phyloP scores from a whole-genome alignment of 2,888 invertebrate genomes.

The Drosophila acutilabella region DNA sequence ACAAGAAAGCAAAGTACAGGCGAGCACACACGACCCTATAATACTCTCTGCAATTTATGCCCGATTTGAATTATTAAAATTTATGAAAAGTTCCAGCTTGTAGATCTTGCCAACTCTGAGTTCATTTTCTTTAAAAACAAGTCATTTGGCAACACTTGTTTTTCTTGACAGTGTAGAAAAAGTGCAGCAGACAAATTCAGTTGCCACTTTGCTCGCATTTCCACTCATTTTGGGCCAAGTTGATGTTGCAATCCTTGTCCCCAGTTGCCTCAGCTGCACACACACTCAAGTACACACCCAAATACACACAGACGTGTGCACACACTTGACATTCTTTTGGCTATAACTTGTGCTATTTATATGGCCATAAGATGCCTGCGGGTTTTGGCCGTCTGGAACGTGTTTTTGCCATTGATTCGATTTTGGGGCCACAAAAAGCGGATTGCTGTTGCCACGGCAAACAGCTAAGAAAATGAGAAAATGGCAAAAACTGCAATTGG shows the following conservation, averaged over 20 bases:
- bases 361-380: conserved; percentile 18
- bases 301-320: conserved; percentile 4
- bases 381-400: conserved; percentile 10
- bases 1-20: no score
- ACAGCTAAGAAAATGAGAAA: neutral
- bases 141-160: no score
- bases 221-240: conserved; percentile 18
- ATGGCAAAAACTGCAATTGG: conserved; percentile 4
- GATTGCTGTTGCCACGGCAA: conserved; percentile 11
- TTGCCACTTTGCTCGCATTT: conserved; percentile 9
- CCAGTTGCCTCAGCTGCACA: conserved; percentile 1
- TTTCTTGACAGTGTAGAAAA: neutral
- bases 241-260: conserved; percentile 24
- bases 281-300: conserved; percentile 10
- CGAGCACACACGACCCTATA: no score
- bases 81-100: no score
- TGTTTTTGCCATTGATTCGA: conserved; percentile 49
- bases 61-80: no score
- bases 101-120: no score
- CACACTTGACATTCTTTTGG: conserved; percentile 48
- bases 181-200: conserved; percentile 27
- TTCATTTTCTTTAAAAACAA: no score
- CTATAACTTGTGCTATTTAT: conserved; percentile 34
- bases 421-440: conserved; percentile 27
- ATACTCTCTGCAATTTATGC: no score